Evolutionary conservation across 2,797 vertebrate species (phyloP), one percentile per base, ranked within the genome.

Genomic region (Falco berigora): DNA sequence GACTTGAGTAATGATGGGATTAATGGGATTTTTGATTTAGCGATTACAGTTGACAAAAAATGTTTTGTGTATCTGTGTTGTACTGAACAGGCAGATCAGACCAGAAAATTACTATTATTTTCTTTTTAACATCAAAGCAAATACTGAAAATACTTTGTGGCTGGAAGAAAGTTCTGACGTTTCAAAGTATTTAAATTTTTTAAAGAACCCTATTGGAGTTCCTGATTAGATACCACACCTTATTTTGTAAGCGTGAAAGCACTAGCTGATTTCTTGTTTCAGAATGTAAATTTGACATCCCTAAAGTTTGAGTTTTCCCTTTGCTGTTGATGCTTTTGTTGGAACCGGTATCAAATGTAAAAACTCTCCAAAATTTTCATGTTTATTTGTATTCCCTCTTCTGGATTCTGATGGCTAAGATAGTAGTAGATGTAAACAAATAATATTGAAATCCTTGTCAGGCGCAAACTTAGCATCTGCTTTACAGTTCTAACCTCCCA

Each of bases 11-110:
- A 90, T 38, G n/a, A 93, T 85, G 80, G 53, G 78, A 90, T 94
- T 95, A 91, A 93, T 96, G 58, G 53, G 75, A n/a, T 84, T 91
- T 97, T 95, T 92, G 74, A 75, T 93, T 94, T 52, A 72, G 52
- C 78, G 88, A 82, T 92, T 84, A 59, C 75, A 89, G 62, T 86
- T 64, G 61, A 87, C 92, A 88, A 90, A 95, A 95, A 92, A 49
- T 53, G 27, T 74, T 79, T 83, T 80, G 18, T 76, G 40, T 76
- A 24, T 90, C 68, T 44, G 50, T 76, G 23, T 92, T 61, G 46
- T 86, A 66, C 46, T 91, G 84, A 95, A 95, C 95, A 86, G 80
- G 42, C 50, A 84, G 53, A 86, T 88, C 73, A 83, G 49, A 92
- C 40, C n/a, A 76, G 86, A 63, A 74, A 79, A 40, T 77, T 21